These are phyloP conservation scores for Champsocephalus gunnari DNA, from an alignment of 2,797 vertebrate genomes.

Conservation along the genomic window DNA sequence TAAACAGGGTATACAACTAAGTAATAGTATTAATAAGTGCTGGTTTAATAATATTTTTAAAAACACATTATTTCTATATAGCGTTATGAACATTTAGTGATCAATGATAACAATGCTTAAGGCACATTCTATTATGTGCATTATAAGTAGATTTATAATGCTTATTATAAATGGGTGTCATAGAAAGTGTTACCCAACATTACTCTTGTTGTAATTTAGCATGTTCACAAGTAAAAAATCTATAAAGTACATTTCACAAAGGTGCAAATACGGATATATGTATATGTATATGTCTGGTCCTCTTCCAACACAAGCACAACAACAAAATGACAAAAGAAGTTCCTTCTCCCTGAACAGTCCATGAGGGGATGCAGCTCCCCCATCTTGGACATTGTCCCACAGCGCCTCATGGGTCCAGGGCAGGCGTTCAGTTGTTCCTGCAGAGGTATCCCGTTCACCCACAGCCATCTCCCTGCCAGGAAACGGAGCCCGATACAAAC, in stretches of 20 bases:
- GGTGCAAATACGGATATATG: not conserved
- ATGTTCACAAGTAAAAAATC: not conserved
- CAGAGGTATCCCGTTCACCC: slow-evolving; percentile 12
- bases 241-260: not conserved
- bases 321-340: slow-evolving; percentile 24
- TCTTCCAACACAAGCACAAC: not conserved
- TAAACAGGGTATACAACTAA: too few species aligned
- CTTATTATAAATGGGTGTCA: too few species aligned
- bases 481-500: slow-evolving; percentile 40
- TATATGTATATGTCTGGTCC: too few species aligned
- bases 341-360: slow-evolving; percentile 14
- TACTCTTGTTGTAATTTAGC: not conserved
- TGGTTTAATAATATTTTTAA: too few species aligned
- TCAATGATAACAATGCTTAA: too few species aligned
- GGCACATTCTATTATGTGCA: too few species aligned
- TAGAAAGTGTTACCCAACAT: too few species aligned
- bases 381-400: slow-evolving; percentile 21
- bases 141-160: too few species aligned
- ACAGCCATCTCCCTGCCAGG: slow-evolving; percentile 42
- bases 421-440: not conserved
- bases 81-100: too few species aligned
- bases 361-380: not conserved
- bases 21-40: too few species aligned
- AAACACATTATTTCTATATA: too few species aligned
- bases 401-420: slow-evolving; percentile 19